Evolutionary conservation across 2,888 invertebrate species (phyloP), one percentile per base, ranked within the genome.

Genomic region (Torymus auratus): DNA sequence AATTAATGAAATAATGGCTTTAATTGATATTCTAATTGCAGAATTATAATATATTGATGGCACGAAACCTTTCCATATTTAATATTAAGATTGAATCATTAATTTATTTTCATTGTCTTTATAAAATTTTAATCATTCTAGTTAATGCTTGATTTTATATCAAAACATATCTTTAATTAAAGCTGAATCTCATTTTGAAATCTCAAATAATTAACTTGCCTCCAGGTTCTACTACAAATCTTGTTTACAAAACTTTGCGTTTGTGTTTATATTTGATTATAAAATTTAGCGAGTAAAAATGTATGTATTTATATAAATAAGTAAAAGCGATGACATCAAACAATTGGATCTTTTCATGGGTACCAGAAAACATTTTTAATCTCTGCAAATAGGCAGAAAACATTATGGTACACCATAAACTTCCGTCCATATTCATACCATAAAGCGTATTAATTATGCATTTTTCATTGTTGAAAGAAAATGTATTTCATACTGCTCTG

Each of bases 121-220:
- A 78, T 28, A 78, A 67, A 67, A 60, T 17, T 67, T 73, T 68
- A 55, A 78, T 56, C 50, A 74, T 58, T 64, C 65, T 41, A 78
- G 67, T 17, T 72, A 65, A 52, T 20, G 23, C 71, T 72, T 60
- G 67, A 78, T 60, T 68, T 41, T 14, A 69, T 69, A n/a, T 53
- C 17, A 13, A 65, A 56, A 55, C 55, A 17, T 77, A 79, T 53
- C 28, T 73, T 28, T 62, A 56, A 52, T 70, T 68, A 7, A 61
- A 80, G 23, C 10, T 62, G 80, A 80, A 80, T 80, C 80, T 80
- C 80, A n/a, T 62, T 71, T 7, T 61, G 17, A 65, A 80, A 76
- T 80, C 72, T 76, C 72, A 15, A 61, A 28, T 67, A 71, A 56
- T 17, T 75, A 28, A 75, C 64, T 75, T 68, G 52, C 55, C 23